Evolutionary conservation across 35 echinoderm and acorn worm genomes (phyloP).

Genomic region (Lytechinus variegatus): DNA sequence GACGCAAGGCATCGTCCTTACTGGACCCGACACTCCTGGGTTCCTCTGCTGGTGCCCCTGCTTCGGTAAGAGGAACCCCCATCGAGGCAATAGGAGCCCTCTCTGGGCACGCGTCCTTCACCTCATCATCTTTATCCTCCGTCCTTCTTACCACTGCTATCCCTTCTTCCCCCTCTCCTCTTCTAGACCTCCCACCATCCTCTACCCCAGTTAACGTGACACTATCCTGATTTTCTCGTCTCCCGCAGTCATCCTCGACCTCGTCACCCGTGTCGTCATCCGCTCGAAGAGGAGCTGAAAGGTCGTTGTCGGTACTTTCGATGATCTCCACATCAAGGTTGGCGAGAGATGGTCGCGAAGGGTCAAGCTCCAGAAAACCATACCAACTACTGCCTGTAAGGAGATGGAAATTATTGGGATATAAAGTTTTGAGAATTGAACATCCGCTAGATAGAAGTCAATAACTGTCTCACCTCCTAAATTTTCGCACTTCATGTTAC

Average conservation of each 20-base stretch:
- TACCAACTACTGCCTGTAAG: constrained; percentile 29
- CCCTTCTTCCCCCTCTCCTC: neutral
- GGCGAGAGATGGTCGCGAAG: neutral
- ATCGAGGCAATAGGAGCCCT: neutral
- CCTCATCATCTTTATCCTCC: neutral
- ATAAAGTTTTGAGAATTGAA: too few species aligned
- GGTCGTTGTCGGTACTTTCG: constrained; percentile 29
- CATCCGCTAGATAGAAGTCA: too few species aligned
- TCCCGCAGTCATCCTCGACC: constrained; percentile 22
- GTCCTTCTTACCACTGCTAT: neutral
- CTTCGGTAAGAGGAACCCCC: neutral
- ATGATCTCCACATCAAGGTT: constrained; percentile 27
- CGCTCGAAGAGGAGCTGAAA: neutral
- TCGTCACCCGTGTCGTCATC: constrained; percentile 29
- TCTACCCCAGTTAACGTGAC: neutral
- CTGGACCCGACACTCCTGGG: neutral
- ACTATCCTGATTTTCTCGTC: neutral
- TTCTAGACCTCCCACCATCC: neutral
- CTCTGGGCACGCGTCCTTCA: neutral
- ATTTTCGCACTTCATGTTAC: too few species aligned
- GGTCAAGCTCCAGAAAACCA: constrained; percentile 31
- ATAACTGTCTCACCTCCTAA: too few species aligned
- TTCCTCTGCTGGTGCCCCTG: neutral
- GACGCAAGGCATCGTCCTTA: constrained; percentile 32
- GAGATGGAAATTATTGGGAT: neutral